These are phyloP conservation scores for Chrysocyon brachyurus DNA, from an alignment of 2,797 vertebrate genomes.

Conservation along the genomic window DNA sequence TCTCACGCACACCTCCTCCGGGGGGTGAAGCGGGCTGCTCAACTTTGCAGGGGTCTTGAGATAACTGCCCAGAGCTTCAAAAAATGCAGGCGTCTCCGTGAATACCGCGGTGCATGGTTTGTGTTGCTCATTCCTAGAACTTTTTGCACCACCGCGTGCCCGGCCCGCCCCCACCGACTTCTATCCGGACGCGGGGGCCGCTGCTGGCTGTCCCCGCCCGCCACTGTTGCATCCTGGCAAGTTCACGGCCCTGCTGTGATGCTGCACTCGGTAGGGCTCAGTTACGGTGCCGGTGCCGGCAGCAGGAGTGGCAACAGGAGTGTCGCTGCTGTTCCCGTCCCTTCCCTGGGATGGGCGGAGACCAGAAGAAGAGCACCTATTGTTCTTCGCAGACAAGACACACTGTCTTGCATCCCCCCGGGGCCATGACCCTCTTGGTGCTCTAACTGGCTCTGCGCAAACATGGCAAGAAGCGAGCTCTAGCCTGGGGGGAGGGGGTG, in stretches of 20 bases:
- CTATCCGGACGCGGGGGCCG: not conserved
- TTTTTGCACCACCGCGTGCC: not conserved
- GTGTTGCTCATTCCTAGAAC: not conserved
- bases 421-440: constrained; percentile 70
- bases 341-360: constrained; percentile 23
- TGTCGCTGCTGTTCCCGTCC: constrained; percentile 29
- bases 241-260: not conserved
- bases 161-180: not conserved
- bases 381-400: constrained; percentile 83
- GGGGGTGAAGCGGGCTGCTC: not conserved
- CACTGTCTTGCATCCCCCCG: constrained; percentile 54
- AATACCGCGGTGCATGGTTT: not conserved
- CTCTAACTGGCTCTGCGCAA: constrained; percentile 69
- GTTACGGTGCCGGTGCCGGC: accelerated
- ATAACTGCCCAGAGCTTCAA: not conserved
- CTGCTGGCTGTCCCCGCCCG: not conserved
- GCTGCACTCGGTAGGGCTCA: not conserved
- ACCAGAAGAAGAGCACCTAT: constrained; percentile 81
- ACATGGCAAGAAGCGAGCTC: constrained; percentile 16
- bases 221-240: not conserved
- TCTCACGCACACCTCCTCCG: not conserved
- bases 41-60: not conserved
- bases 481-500: constrained; percentile 63
- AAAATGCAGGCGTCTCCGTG: not conserved
- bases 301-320: constrained; percentile 61